Evolutionary conservation across 2,888 invertebrate species (phyloP), one percentile per base, ranked within the genome.

Genomic region (Carpatolechia fugitivella): DNA sequence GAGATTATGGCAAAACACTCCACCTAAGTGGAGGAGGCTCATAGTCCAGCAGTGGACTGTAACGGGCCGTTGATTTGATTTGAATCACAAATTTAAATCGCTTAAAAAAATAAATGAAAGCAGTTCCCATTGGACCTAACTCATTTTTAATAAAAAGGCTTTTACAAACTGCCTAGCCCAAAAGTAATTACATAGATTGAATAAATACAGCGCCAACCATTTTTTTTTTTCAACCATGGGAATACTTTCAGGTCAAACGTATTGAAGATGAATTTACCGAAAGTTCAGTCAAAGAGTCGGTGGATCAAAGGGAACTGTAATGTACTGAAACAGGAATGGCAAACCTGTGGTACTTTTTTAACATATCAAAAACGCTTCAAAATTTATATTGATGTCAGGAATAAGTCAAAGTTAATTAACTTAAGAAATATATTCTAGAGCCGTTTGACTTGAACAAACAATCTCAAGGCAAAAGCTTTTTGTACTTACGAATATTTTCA

Each of bases 231-330:
- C 47, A 65, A 60, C 57, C 52, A 51, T 24, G 56, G 57, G 69
- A 74, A 71, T 60, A 68, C 64, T 64, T 73, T 62, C 64, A 64
- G 67, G 59, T 63, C 64, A 69, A 73, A 76, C 62, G 67, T 70
- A 69, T 74, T 71, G 66, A 69, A 71, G 71, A 69, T 67, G 74
- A 73, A 74, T 76, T 74, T 69, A 66, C 66, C 69, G 70, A 58
- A 65, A 72, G 73, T 69, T 61, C 70, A 65, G 69, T 72, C 74
- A 80, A 79, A 78, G 77, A 77, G 73, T 66, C 61, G 60, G 38
- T 52, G 60, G 71, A 74, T 78, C 76, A 78, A 80, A 79, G 73
- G 57, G 65, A 60, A 65, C 60, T 38, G 65, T 74, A 74, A 69
- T 71, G 69, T 68, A 67, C 65, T 44, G 16, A 10, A 40, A 7